phyloP scores from a whole-genome alignment of 2,113 vertebrate genomes.

The Odocoileus virginianus region DNA sequence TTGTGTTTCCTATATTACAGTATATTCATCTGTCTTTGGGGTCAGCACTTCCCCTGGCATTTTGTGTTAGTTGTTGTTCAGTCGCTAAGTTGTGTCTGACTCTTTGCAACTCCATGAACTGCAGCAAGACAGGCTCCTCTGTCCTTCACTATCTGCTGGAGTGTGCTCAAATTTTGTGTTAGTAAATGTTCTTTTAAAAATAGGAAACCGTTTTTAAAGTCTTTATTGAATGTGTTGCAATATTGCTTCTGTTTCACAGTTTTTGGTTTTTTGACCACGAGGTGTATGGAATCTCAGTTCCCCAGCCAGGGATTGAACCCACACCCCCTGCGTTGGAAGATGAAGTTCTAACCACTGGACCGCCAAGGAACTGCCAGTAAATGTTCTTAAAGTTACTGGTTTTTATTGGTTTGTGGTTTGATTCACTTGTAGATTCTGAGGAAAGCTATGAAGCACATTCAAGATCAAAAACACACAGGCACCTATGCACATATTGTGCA shows the following conservation, averaged over 20 bases:
- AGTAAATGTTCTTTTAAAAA: not conserved
- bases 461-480: not conserved
- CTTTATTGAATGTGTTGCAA: not conserved
- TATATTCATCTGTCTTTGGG: not conserved
- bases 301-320: not conserved
- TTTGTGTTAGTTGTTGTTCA: not conserved
- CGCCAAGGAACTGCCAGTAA: not conserved
- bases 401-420: not conserved
- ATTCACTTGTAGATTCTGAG: not conserved
- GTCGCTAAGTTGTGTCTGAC: not conserved
- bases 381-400: not conserved
- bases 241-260: not conserved
- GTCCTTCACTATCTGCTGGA: not conserved
- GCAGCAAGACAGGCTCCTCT: not conserved
- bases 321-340: not conserved
- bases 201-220: not conserved
- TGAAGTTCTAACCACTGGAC: not conserved
- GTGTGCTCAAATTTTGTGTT: not conserved
- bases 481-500: accelerated
- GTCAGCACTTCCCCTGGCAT: not conserved
- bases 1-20: not conserved
- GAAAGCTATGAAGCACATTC: not conserved
- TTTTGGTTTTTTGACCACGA: not conserved
- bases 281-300: not conserved
- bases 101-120: not conserved